Evolutionary conservation across 2,113 vertebrate species (phyloP), one percentile per base, ranked within the genome.

Genomic region (Oostethus manadensis): DNA sequence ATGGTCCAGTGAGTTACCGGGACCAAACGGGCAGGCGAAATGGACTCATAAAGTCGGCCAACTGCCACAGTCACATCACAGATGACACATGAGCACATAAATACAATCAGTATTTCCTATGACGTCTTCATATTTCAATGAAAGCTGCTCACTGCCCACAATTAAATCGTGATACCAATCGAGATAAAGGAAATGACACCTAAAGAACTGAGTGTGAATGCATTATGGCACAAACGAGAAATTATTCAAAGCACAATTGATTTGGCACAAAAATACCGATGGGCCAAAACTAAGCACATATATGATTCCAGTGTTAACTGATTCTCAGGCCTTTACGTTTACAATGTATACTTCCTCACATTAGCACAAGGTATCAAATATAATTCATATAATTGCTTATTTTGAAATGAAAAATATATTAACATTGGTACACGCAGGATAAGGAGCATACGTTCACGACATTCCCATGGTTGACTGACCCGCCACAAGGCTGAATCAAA

Each of bases 11-110:
- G 38, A 74, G 70, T 58, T 71, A 65, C 71, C 73, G 56, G 74
- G 81, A 85, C 81, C 80, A 88, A 87, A 87, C 78, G 57, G 73
- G 73, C 72, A 86, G 61, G 59, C 72, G 72, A 78, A 77, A 73
- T 83, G 63, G 72, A 51, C 50, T 73, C 58, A 40, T 35, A 78
- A 71, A 77, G 74, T 74, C 66, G 78, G 79, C 60, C 44, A 73
- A 65, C 73, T 59, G 71, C 69, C 80, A 79, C 75, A 56, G 48
- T 70, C 48, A 58, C 16, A 8, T 74, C 54, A 29, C 17, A 22
- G 43, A 14, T 16, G 26, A 55, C 46, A 53, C 26, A 72, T 45
- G 56, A 58, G 56, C 59, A 15, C 20, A 42, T 33, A 0, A 22
- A 40, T 20, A n/a, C 46, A 20, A 33, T 10, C 64, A 22, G 4